Base-by-base conservation (phyloP, 2,113 vertebrate species). In the Microcebus tavaratra region DNA sequence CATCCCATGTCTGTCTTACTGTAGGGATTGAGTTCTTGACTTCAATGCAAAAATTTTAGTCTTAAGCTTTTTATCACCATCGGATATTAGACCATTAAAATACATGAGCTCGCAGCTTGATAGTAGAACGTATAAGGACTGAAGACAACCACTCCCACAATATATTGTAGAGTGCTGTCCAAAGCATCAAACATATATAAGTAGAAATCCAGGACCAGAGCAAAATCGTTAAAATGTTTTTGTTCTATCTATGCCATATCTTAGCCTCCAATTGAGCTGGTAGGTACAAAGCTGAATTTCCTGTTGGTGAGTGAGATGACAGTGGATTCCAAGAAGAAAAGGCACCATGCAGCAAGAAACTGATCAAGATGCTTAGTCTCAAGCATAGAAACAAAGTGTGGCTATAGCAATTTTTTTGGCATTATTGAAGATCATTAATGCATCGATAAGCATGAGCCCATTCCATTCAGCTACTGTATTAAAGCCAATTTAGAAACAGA, bases 401-500 rank as follows among this genome's bases (percentile, higher is more conserved):
- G 25, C 42, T 59, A 36, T 3, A 36, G 18, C 23, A 36, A 42
- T 61, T 34, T 13, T n/a, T 50, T 93, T 96, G 86, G 73, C 73
- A 89, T 31, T 27, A 65, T 23, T 94, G 67, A 29, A 82, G 36
- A 53, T 63, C 73, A 83, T 79, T 83, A 91, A 88, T 63, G 14
- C 82, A 78, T 94, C 53, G 68, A 72, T 17, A 93, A 97, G 39
- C 42, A 48, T 31, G 6, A 81, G 20, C 12, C 29, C 29, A 86
- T 91, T 95, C 23, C 31, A 65, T 45, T 42, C 8, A 4, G 42
- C 42, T 88, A 90, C 65, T 88, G 17, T 73, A 73, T 88, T 72
- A 79, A 94, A 83, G 82, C 23, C 67, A 96, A 14, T 89, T 92
- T 88, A 87, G 72, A 12, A 86, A 91, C 8, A 94, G 73, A 96